Evolutionary conservation across 2,888 invertebrate genomes (phyloP).

Genomic region (Apomyelois bistriatella): DNA sequence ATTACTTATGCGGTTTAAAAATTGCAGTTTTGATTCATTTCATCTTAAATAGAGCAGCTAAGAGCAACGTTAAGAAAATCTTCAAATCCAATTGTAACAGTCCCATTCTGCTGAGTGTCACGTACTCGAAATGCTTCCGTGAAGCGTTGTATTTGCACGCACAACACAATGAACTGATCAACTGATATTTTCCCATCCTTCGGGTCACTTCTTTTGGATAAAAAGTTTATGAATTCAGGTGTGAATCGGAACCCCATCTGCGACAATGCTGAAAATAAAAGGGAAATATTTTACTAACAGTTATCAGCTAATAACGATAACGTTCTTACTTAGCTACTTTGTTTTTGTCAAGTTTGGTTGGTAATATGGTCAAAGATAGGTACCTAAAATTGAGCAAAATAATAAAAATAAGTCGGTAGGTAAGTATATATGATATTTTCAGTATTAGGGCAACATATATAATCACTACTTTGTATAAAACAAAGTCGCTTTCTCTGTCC

Average conservation of each 20-base stretch:
- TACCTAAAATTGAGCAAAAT: too few relatives aligned
- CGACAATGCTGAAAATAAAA: slow-evolving; percentile 81
- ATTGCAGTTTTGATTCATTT: too few relatives aligned
- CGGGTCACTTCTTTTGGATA: slow-evolving; percentile 85
- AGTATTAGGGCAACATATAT: too few relatives aligned
- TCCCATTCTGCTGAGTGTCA: slow-evolving; percentile 89
- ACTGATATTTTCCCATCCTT: slow-evolving; percentile 84
- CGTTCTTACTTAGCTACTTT: too few relatives aligned
- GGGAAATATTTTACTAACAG: not conserved
- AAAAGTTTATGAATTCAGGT: slow-evolving; percentile 86
- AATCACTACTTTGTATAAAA: too few relatives aligned
- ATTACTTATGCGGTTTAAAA: too few relatives aligned
- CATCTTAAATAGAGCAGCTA: slow-evolving; percentile 78
- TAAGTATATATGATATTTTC: too few relatives aligned
- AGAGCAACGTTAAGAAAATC: slow-evolving; percentile 93
- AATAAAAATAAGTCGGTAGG: too few relatives aligned
- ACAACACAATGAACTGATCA: slow-evolving; percentile 93
- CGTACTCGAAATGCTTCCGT: slow-evolving; percentile 91
- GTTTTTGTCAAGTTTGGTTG: too few relatives aligned
- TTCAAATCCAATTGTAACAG: slow-evolving; percentile 92
- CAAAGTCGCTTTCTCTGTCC: too few relatives aligned
- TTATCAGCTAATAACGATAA: too few relatives aligned
- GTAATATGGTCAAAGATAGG: too few relatives aligned
- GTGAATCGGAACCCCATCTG: slow-evolving; percentile 95
- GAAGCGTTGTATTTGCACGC: slow-evolving; percentile 93